phyloP scores from a whole-genome alignment of 2,113 vertebrate genomes.

The Cheilinus undulatus region DNA sequence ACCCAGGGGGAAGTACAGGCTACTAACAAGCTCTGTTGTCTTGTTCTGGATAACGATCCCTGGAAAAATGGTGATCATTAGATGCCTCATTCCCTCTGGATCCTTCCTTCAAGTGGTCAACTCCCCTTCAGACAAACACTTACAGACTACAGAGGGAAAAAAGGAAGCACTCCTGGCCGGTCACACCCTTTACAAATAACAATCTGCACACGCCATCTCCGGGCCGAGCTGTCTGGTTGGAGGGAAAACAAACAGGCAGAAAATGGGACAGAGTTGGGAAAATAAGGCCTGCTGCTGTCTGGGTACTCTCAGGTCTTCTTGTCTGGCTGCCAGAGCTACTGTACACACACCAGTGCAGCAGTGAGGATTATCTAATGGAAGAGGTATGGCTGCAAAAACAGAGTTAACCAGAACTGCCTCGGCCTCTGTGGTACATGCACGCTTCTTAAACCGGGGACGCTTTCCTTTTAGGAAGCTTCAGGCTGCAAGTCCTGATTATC shows the following conservation, averaged over 20 bases:
- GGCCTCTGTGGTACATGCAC: background rate
- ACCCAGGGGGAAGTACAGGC: conserved; percentile 21
- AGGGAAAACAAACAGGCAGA: conserved; percentile 70
- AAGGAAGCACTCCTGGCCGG: conserved; percentile 73
- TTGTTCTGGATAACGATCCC: conserved; percentile 21
- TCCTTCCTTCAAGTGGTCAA: conserved; percentile 11
- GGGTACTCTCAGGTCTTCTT: conserved; percentile 18
- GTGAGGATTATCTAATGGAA: conserved; percentile 34
- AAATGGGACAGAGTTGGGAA: conserved; percentile 40
- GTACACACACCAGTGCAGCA: conserved; percentile 25
- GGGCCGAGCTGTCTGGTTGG: conserved; percentile 49
- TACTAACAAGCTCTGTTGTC: too few relatives aligned
- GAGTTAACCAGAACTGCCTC: background rate
- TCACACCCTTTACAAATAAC: conserved; percentile 85
- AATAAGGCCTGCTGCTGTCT: conserved; percentile 37
- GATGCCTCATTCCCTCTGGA: conserved; percentile 22
- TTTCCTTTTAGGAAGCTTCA: too few relatives aligned
- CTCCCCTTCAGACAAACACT: conserved; percentile 21
- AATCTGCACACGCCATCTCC: conserved; percentile 77
- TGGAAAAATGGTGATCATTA: conserved; percentile 31
- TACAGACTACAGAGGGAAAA: conserved; percentile 44
- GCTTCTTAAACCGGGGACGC: background rate
- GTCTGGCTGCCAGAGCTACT: conserved; percentile 50
- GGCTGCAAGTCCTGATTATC: too few relatives aligned
- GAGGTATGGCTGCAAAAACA: conserved; percentile 37